Conservation (phyloP, 2,113 vertebrate genomes). For the Anser cygnoides region DNA sequence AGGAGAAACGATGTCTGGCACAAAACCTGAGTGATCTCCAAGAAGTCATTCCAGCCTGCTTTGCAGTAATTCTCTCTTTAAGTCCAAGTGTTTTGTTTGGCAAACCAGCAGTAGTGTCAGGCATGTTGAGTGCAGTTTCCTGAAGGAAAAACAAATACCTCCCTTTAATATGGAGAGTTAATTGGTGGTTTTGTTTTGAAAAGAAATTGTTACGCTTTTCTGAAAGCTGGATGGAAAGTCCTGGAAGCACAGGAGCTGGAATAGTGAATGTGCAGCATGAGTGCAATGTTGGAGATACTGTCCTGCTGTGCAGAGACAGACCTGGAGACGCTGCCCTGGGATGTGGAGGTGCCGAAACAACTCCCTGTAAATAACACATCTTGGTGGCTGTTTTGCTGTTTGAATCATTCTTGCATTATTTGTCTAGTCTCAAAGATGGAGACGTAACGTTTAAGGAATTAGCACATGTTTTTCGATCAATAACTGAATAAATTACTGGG, state of each 20-base stretch:
- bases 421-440: background rate
- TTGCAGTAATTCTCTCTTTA: background rate
- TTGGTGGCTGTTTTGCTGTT: background rate
- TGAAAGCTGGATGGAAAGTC: background rate
- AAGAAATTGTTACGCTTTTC: background rate
- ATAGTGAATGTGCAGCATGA: background rate
- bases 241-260: background rate
- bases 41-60: background rate
- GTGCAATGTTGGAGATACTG: background rate
- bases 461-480: background rate
- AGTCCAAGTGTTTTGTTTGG: background rate
- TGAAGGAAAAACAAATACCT: background rate
- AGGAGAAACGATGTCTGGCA: background rate
- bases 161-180: background rate
- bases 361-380: background rate
- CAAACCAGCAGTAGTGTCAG: background rate
- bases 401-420: slow-evolving; percentile 2
- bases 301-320: background rate
- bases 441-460: background rate
- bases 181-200: background rate
- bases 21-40: background rate
- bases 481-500: background rate
- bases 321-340: background rate
- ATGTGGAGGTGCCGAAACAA: background rate
- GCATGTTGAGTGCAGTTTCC: background rate